phyloP scores from a whole-genome alignment of 1,140 invertebrate species.

The Eupristina koningsbergeri region DNA sequence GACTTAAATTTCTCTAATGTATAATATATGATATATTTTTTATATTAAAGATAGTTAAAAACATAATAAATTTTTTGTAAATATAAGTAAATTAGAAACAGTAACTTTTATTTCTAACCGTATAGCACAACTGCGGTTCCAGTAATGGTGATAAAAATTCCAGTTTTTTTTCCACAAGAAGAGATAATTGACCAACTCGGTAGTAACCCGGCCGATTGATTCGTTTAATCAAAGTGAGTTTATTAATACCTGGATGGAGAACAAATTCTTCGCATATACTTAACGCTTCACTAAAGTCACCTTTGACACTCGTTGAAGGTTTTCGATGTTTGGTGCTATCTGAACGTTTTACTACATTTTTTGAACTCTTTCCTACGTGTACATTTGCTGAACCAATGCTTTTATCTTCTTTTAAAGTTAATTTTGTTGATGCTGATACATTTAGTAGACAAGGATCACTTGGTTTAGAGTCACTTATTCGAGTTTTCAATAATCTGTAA shows the following conservation, averaged over 20 bases:
- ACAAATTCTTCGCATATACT: conserved; percentile 72
- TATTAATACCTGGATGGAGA: conserved; percentile 82
- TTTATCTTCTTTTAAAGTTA: conserved; percentile 87
- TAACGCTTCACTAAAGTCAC: conserved; percentile 79
- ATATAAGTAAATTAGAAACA: not conserved
- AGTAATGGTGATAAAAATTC: conserved; percentile 72
- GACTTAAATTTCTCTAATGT: no score
- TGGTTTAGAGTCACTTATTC: conserved; percentile 75
- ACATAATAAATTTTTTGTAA: not conserved
- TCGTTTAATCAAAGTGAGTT: conserved; percentile 77
- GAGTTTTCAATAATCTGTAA: conserved; percentile 68
- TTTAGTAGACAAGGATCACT: conserved; percentile 75
- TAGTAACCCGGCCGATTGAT: conserved; percentile 77
- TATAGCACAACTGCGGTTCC: conserved; percentile 71
- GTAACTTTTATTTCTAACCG: conserved; percentile 26
- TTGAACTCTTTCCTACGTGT: conserved; percentile 74
- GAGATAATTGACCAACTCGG: conserved; percentile 76
- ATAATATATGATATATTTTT: no score
- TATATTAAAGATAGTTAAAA: not conserved
- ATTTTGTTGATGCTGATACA: conserved; percentile 79
- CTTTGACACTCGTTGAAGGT: conserved; percentile 68
- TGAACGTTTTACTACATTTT: conserved; percentile 74
- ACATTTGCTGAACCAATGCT: conserved; percentile 80
- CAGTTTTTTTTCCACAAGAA: conserved; percentile 75
- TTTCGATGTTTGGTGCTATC: conserved; percentile 77